Evolutionary conservation across 1,140 invertebrate genomes (phyloP), one percentile per base, ranked within the genome.

Genomic region (Pseudomyrmex gracilis): DNA sequence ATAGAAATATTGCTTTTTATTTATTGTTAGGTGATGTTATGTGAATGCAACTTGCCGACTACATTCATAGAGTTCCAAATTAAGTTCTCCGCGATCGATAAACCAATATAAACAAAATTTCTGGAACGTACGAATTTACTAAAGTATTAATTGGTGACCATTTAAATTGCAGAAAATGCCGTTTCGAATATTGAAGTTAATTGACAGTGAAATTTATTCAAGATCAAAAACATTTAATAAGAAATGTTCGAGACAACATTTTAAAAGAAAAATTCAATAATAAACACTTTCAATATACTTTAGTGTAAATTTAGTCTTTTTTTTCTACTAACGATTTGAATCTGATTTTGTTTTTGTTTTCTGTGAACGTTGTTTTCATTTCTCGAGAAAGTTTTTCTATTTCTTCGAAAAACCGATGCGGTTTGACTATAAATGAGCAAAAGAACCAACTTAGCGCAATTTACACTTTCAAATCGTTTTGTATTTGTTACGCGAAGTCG

Each of bases 381-480:
- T 58, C 15, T 12, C 10, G 34, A 78, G 57, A 22, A 2, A 58
- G 10, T 15, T 13, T 24, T 47, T 58, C 17, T 15, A 78, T 58
- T 70, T 70, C 57, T 78, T 70, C 15, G 22, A 57, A 17, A 57
- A 78, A 68, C 20, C 15, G 20, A 13, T 77, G 34, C 20, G 45
- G 13, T 10, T 78, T 20, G 63, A 77, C 47, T 12, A 13, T 20
- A 9, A 4, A 34, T 5, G 0, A 34, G 13, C 55, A 49, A 51
- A 67, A 20, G 68, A 78, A 78, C 7, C 20, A 13, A 34, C 51
- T 68, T 70, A 47, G 53, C 51, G 53, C 47, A 64, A 78, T 70
- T 78, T 70, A 47, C 70, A 70, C 7, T 34, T 34, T 34, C 7
- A 34, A 34, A 34, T 34, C 5, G 4, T 34, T 0, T 34, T 7